Conservation (phyloP, 2,888 invertebrate genomes). For the Blastobasis adustella region DNA sequence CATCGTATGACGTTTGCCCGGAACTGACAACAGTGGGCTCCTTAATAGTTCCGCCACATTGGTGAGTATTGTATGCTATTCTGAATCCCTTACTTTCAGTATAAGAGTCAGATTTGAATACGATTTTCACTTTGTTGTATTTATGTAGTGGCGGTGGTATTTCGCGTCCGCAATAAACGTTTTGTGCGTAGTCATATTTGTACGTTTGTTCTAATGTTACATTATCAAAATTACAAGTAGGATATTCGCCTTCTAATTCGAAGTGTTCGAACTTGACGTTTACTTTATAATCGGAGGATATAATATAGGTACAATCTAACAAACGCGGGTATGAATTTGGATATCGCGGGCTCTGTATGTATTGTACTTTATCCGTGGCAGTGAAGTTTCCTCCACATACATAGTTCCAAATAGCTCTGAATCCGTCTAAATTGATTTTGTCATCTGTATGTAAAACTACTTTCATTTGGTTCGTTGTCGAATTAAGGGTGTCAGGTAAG, state of each 20-base stretch:
- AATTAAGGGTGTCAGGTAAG: constrained; percentile 70
- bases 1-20: constrained; percentile 63
- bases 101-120: constrained; percentile 74
- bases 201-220: constrained; percentile 50
- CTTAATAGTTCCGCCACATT: constrained; percentile 85
- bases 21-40: constrained; percentile 71
- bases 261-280: constrained; percentile 78
- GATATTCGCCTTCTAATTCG: constrained; percentile 50
- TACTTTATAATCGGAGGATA: constrained; percentile 60
- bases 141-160: constrained; percentile 47
- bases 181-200: constrained; percentile 19
- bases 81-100: constrained; percentile 75
- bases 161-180: constrained; percentile 36
- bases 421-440: constrained; percentile 81
- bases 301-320: constrained; percentile 79
- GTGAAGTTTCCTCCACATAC: constrained; percentile 83
- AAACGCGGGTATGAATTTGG: constrained; percentile 76
- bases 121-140: constrained; percentile 49
- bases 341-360: constrained; percentile 84
- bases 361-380: constrained; percentile 62
- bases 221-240: constrained; percentile 68
- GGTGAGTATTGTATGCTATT: constrained; percentile 73
- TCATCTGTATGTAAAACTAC: constrained; percentile 83
- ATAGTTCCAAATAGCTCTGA: constrained; percentile 77
- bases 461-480: constrained; percentile 79